Evolutionary conservation across 2,113 vertebrate species (phyloP), one percentile per base, ranked within the genome.

Genomic region (Oxyruncus cristatus): DNA sequence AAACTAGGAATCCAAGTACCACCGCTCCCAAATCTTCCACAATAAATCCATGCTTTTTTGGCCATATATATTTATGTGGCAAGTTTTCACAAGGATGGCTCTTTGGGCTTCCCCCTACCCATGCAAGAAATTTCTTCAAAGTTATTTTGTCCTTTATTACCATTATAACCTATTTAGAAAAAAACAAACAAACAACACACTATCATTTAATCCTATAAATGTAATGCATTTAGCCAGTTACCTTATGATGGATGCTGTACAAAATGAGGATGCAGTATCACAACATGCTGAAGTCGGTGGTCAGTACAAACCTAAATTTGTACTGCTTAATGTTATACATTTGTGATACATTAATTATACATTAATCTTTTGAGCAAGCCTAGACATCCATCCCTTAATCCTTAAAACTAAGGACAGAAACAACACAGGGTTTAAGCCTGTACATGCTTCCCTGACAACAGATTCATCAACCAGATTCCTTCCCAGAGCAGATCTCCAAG

Each of bases 361-460:
- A 42, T 52, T 79, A 85, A 82, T 88, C 58, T 89, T 91, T 58
- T 73, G 15, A 87, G 70, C 24, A 84, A 77, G 23, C 23, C 33
- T 77, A 62, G 32, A 66, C 52, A 71, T 55, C 20, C 71, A 77
- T 50, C 76, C 50, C 22, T 83, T 95, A 94, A 92, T 56, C 53
- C 59, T 80, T 72, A 79, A 82, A 89, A 80, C 42, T 65, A 53
- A 83, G 14, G 35, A 10, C 21, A 75, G 42, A 75, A 83, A 74
- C 21, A 70, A 22, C 1, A 1, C 11, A 17, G 9, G 6, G 5
- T 85, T 61, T 63, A 72, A 65, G 44, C 52, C 46, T 32, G 2
- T 24, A 12, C 16, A 15, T 19, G 24, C 46, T 19, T 56, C 37
- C 10, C 17, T 49, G 21, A 20, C 35, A 65, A 46, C 49, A 73